Conservation (phyloP, 2,888 invertebrate species). For the Ophion obscuratus region DNA sequence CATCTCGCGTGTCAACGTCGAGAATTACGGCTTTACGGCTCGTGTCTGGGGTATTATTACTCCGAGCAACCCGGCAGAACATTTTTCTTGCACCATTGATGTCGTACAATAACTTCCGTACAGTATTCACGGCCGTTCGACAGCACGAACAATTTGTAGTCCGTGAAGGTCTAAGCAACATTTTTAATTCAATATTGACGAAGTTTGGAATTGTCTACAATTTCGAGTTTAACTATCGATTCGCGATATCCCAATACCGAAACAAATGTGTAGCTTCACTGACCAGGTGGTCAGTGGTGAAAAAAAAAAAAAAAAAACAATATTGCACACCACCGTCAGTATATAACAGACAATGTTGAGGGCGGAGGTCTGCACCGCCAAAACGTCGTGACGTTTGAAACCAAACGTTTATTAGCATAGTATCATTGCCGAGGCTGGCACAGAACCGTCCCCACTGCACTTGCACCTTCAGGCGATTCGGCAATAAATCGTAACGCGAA, state of each 20-base stretch:
- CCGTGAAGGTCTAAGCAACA: neutral
- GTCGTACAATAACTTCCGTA: neutral
- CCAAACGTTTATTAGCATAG: conserved; percentile 65
- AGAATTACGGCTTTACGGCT: conserved; percentile 24
- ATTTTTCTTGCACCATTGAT: conserved; percentile 42
- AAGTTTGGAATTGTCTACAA: neutral
- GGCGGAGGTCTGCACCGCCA: conserved; percentile 13
- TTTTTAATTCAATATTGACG: neutral
- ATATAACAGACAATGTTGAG: conserved; percentile 22
- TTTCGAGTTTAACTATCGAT: neutral
- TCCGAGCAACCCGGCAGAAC: conserved; percentile 10
- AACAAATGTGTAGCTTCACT: neutral
- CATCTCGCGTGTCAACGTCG: conserved; percentile 30
- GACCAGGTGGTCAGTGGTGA: neutral
- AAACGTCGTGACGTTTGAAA: conserved; percentile 58
- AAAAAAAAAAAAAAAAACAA: neutral
- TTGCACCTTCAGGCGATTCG: conserved; percentile 65
- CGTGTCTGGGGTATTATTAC: conserved; percentile 26
- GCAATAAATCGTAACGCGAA: conserved; percentile 68
- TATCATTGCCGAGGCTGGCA: conserved; percentile 53
- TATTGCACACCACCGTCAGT: conserved; percentile 3
- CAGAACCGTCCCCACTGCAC: conserved; percentile 54
- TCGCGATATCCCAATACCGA: no score
- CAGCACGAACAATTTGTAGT: neutral
- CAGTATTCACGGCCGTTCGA: neutral